Evolutionary conservation across 2,113 vertebrate genomes (phyloP).

Genomic region (Stegastes partitus): DNA sequence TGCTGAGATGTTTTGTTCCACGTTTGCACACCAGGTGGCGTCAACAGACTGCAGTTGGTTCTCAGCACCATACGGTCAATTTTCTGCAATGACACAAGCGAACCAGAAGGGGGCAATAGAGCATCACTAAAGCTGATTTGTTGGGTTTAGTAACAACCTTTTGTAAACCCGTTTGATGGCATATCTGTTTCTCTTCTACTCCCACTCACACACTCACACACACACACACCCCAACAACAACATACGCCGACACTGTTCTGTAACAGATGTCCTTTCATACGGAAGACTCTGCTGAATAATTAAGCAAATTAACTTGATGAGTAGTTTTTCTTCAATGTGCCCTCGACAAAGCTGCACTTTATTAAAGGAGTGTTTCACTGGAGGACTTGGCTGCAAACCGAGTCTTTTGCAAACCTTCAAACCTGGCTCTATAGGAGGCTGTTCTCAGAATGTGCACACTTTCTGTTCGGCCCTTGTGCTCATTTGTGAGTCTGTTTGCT

Average conservation of each 20-base stretch:
- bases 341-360: conserved; percentile 25
- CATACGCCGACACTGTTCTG: conserved; percentile 21
- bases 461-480: conserved; percentile 8
- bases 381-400: conserved; percentile 23
- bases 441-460: conserved; percentile 24
- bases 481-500: conserved; percentile 35
- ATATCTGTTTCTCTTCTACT: conserved; percentile 37
- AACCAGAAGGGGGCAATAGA: conserved; percentile 73
- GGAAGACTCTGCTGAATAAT: conserved; percentile 49
- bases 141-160: conserved; percentile 30
- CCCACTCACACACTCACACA: conserved; percentile 11
- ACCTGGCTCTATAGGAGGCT: conserved; percentile 5
- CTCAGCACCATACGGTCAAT: not conserved
- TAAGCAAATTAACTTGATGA: conserved; percentile 60
- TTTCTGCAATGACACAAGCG: conserved; percentile 9
- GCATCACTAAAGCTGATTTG: conserved; percentile 12
- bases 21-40: conserved; percentile 65
- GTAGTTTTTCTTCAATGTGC: conserved; percentile 40
- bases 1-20: not conserved
- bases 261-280: conserved; percentile 56
- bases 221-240: conserved; percentile 1
- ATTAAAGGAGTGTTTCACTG: conserved; percentile 19
- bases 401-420: not conserved
- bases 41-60: conserved; percentile 21
- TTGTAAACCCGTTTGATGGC: conserved; percentile 44